These are phyloP conservation scores for Trachelus troglodyta DNA, from an alignment of 2,888 invertebrate genomes.

Conservation along the genomic window DNA sequence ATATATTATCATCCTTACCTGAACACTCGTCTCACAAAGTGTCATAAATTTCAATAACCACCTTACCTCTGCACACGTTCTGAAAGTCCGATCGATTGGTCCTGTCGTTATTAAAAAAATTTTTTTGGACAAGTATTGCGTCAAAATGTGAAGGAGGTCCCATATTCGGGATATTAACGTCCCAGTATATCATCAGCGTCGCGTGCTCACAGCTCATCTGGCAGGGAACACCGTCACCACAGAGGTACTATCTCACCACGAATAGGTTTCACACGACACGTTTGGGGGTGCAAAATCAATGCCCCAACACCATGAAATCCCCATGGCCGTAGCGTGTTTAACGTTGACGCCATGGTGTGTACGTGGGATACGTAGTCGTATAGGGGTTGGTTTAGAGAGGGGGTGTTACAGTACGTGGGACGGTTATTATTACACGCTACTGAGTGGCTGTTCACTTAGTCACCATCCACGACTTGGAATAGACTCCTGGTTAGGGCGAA, in stretches of 20 bases:
- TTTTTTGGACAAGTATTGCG: neutral
- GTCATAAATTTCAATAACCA: no score
- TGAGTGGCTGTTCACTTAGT: constrained; percentile 41
- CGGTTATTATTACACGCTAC: constrained; percentile 21
- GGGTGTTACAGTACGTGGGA: constrained; percentile 5
- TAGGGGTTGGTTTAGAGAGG: no score
- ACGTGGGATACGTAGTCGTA: neutral
- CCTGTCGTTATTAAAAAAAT: no score
- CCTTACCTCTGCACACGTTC: no score
- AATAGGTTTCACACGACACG: constrained; percentile 58
- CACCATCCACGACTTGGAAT: constrained; percentile 42
- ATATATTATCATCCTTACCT: no score
- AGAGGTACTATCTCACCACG: constrained; percentile 55
- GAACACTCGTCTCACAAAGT: no score
- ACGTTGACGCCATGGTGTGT: neutral
- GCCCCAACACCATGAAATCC: constrained; percentile 50
- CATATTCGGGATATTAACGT: constrained; percentile 30
- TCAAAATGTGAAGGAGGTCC: neutral
- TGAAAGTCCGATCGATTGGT: no score
- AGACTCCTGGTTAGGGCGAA: constrained; percentile 15
- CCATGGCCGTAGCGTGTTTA: constrained; percentile 30
- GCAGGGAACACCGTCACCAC: constrained; percentile 47
- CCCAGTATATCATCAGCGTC: constrained; percentile 50
- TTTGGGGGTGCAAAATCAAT: constrained; percentile 59
- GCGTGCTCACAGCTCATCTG: constrained; percentile 63